Base-by-base conservation (phyloP, 2,888 invertebrate species). In the Sicus ferrugineus region DNA sequence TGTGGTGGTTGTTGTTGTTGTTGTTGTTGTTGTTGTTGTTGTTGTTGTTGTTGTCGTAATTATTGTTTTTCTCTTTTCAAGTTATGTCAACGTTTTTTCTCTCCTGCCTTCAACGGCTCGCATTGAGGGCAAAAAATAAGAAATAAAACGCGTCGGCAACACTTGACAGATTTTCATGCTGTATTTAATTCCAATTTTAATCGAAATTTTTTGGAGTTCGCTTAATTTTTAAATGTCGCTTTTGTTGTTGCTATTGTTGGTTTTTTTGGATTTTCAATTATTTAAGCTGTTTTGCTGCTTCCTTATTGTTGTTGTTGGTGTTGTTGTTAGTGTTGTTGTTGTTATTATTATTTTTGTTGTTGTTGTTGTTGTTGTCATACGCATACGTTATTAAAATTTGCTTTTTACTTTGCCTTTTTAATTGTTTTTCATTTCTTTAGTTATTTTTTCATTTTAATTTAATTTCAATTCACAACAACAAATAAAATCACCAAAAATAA, bases 401-500 rank as follows among this genome's bases (percentile, higher is more conserved):
- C 16, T 61, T 38, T 9, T 34, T 71, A 64, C 69, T 69, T 77
- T 69, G 74, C 73, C 72, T 69, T 38, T 42, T 52, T 52, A 34
- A 58, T n/a, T n/a, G n/a, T n/a, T n/a, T n/a, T n/a, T n/a, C n/a
- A n/a, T n/a, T n/a, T n/a, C n/a, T n/a, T n/a, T n/a, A n/a, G n/a
- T n/a, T n/a, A n/a, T n/a, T n/a, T n/a, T n/a, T n/a, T n/a, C n/a
- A n/a, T n/a, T n/a, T n/a, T n/a, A n/a, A n/a, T n/a, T n/a, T 72
- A 73, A 68, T 72, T n/a, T n/a, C n/a, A n/a, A n/a, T n/a, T n/a
- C 74, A 71, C 21, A 54, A 54, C 21, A 42, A 23, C 54, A 58
- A 9, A 31, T 0, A 9, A 3, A 16, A 3, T n/a, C n/a, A 14
- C 42, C 14, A 66, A 76, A 78, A 77, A 80, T 78, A 80, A 82